A percentile compares a stretch with the other conserved stretches of the same genome.
These are phyloP conservation scores for Orchestes rusci DNA, from an alignment of 2,888 invertebrate genomes.

Conservation along the genomic window DNA sequence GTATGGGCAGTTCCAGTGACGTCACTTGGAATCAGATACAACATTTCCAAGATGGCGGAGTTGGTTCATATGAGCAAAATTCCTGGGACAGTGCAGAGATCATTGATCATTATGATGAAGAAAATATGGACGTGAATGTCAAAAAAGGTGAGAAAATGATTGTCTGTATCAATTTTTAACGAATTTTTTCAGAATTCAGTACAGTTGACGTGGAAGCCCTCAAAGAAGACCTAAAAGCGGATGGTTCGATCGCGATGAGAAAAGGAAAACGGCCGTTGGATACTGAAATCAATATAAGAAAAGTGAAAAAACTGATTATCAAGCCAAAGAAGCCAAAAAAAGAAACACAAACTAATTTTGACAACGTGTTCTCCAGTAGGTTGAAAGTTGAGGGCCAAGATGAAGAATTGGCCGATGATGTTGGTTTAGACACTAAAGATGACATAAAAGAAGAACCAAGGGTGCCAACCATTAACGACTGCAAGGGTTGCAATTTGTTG, in stretches of 20 bases:
- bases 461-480: slow-evolving; percentile 31
- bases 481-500: slow-evolving; percentile 32
- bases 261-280: slow-evolving; percentile 27
- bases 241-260: background rate
- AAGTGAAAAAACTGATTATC: slow-evolving; percentile 37
- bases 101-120: slow-evolving; percentile 57
- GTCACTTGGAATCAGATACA: slow-evolving; percentile 69
- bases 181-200: slow-evolving; percentile 7
- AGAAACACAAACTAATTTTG: slow-evolving; percentile 39
- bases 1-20: slow-evolving; percentile 72
- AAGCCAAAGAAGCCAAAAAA: slow-evolving; percentile 36
- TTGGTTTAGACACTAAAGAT: slow-evolving; percentile 34
- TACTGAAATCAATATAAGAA: slow-evolving; percentile 35
- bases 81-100: slow-evolving; percentile 42
- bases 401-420: slow-evolving; percentile 11
- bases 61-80: slow-evolving; percentile 17
- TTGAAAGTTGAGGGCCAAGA: slow-evolving; percentile 34
- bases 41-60: slow-evolving; percentile 42
- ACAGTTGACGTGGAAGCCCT: slow-evolving; percentile 13
- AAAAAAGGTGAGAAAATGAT: slow-evolving; percentile 1
- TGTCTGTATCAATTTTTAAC: slow-evolving; percentile 5
- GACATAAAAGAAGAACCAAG: slow-evolving; percentile 36
- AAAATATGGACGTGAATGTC: slow-evolving; percentile 26
- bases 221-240: slow-evolving; percentile 17
- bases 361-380: slow-evolving; percentile 40